Base-by-base conservation (phyloP, 2,797 vertebrate genomes). In the Chiloscyllium punctatum region DNA sequence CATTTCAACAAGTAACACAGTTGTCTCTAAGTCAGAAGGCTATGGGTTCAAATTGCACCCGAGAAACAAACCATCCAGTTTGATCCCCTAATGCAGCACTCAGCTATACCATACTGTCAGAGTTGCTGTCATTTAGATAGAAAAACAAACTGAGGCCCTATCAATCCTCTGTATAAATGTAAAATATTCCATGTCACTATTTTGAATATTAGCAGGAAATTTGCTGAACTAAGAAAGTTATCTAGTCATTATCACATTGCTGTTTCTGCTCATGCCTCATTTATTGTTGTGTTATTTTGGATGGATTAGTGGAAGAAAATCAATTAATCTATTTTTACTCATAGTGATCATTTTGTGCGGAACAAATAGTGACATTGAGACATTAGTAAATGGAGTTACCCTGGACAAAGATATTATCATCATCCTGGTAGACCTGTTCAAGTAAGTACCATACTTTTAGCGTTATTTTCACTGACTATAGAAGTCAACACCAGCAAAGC, bases 341-440 rank as follows among this genome's bases (percentile, higher is more conserved):
- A 2, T 96, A 99, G 99, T 99, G 97, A 97, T 99, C 96, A 97
- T 99, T 96, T 95, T 98, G 86, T 99, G 99, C 96, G 99, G 98
- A 57, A 96, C 96, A 2, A 97, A 97, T n/a, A 74, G 95, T 0
- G 97, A 97, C 0, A 0, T 99, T 23, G 0, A 77, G 8, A 0
- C 6, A 15, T 96, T 98, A 87, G 97, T 97, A 94, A 96, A 48
- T 0, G 96, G n/a, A 0, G 95, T 0, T 0, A 48, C 11, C 0
- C 96, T 98, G 95, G 96, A 97, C 94, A 87, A 97, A 15, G 98
- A 99, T 72, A 97, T 97, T 33, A 96, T 99, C 94, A 98, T 99
- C 96, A 97, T 99, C 96, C 98, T 99, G 82, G 96, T 99, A n/a
- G 99, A 99, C 96, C 96, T 99, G 95, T 99, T 98, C 97, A 99